Conservation (phyloP, 2,797 vertebrate species). For the Serranus cabrilla region DNA sequence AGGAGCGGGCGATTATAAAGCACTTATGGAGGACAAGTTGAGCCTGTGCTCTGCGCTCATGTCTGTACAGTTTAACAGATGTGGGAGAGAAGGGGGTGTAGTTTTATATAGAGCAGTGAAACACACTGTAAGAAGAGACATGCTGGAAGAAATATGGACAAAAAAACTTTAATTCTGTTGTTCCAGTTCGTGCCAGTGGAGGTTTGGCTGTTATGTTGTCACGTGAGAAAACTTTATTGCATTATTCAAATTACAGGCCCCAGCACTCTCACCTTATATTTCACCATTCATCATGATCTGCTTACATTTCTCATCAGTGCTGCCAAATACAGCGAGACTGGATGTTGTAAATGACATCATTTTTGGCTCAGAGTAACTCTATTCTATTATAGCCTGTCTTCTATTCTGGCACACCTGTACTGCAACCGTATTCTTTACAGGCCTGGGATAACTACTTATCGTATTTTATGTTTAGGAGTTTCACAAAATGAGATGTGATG, state of each 20-base stretch:
- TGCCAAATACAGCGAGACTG: constrained; percentile 69
- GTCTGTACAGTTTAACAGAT: constrained; percentile 77
- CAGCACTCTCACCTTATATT: constrained; percentile 62
- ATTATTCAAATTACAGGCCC: constrained; percentile 54
- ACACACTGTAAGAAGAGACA: constrained; percentile 23
- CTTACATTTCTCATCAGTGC: constrained; percentile 67
- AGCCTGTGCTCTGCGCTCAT: constrained; percentile 68
- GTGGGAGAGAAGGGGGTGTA: constrained; percentile 67
- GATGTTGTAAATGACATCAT: constrained; percentile 73
- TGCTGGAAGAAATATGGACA: constrained; percentile 23
- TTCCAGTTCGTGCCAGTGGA: constrained; percentile 7
- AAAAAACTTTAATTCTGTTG: constrained; percentile 19
- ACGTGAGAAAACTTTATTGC: constrained; percentile 43
- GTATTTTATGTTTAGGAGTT: constrained; percentile 46
- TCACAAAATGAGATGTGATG: constrained; percentile 50
- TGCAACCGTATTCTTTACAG: constrained; percentile 47
- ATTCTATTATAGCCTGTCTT: constrained; percentile 54
- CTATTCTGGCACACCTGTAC: constrained; percentile 62
- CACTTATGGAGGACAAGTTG: constrained; percentile 79
- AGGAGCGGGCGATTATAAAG: constrained; percentile 78
- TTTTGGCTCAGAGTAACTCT: constrained; percentile 46
- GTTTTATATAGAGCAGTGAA: constrained; percentile 61
- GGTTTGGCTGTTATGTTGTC: constrained; percentile 23
- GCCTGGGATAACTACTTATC: constrained; percentile 44
- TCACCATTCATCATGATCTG: constrained; percentile 70